phyloP scores from a whole-genome alignment of 2,113 vertebrate genomes.

The Cyprinodon variegatus region DNA sequence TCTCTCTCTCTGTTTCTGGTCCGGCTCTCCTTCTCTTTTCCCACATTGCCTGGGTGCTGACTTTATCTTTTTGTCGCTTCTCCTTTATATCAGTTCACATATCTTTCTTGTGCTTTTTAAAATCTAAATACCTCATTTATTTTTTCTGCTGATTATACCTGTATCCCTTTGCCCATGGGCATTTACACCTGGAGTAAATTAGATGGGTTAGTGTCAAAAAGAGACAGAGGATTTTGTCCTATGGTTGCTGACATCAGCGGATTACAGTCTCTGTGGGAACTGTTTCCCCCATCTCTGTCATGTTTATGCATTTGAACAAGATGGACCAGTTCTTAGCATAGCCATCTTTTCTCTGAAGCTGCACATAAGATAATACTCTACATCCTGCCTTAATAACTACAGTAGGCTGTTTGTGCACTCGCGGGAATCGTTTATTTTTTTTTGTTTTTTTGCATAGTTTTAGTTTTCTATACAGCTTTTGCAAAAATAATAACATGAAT shows the following conservation, averaged over 20 bases:
- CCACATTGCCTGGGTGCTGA: constrained; percentile 59
- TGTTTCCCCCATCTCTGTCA: constrained; percentile 2
- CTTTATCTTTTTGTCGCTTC: constrained; percentile 60
- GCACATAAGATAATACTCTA: constrained; percentile 4
- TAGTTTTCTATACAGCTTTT: constrained; percentile 26
- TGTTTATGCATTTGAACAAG: constrained; percentile 60
- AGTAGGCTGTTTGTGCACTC: constrained; percentile 30
- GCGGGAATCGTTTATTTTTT: background rate
- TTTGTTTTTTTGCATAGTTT: constrained; percentile 1
- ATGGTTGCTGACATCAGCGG: constrained; percentile 24
- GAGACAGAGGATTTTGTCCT: constrained; percentile 34
- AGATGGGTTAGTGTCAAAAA: constrained; percentile 33
- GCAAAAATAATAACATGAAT: constrained; percentile 12
- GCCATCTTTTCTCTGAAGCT: constrained; percentile 55
- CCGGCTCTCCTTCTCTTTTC: constrained; percentile 51
- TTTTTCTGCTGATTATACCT: constrained; percentile 20
- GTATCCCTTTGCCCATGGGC: constrained; percentile 14
- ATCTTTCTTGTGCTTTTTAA: background rate
- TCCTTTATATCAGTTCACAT: constrained; percentile 7
- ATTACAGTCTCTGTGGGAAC: constrained; percentile 9
- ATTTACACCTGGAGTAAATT: constrained; percentile 29
- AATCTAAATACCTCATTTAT: constrained; percentile 26
- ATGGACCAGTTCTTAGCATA: constrained; percentile 54
- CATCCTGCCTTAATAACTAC: constrained; percentile 19
- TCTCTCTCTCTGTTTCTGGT: constrained; percentile 54